Evolutionary conservation across 2,888 invertebrate species (phyloP).

Genomic region (Lithosia quadra): DNA sequence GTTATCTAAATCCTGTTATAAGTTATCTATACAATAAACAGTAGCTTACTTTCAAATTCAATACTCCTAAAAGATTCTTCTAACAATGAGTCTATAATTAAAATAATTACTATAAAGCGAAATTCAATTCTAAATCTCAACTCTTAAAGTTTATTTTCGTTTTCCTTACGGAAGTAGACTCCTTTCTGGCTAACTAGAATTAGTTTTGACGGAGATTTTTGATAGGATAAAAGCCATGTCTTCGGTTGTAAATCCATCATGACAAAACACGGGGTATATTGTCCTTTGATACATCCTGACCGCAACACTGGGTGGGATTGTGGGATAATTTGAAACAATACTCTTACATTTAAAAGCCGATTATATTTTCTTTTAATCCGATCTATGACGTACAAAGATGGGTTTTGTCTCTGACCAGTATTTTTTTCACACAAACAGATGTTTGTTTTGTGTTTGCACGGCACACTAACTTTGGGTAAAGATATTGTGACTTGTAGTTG

Average conservation of each 20-base stretch:
- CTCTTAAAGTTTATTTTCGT: slow-evolving; percentile 24
- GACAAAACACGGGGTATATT: slow-evolving; percentile 44
- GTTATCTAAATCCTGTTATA: slow-evolving; percentile 36
- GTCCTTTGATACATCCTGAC: slow-evolving; percentile 31
- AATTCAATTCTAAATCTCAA: background rate
- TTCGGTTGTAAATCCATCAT: slow-evolving; percentile 49
- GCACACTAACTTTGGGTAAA: slow-evolving; percentile 27
- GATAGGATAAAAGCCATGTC: slow-evolving; percentile 46
- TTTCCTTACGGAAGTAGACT: background rate
- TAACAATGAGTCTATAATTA: slow-evolving; percentile 28
- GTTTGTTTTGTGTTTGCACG: slow-evolving; percentile 48
- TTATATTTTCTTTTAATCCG: slow-evolving; percentile 70
- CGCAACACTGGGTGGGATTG: slow-evolving; percentile 66
- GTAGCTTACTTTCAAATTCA: slow-evolving; percentile 46
- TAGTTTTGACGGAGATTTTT: slow-evolving; percentile 31
- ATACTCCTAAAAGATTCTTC: slow-evolving; percentile 29
- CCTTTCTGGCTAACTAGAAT: slow-evolving; percentile 26
- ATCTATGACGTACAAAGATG: slow-evolving; percentile 64
- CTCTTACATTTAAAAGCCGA: slow-evolving; percentile 78
- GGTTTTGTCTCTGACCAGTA: slow-evolving; percentile 61
- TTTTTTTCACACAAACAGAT: slow-evolving; percentile 56
- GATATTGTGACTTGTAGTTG: slow-evolving; percentile 26
- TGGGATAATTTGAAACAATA: slow-evolving; percentile 68
- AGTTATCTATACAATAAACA: slow-evolving; percentile 35
- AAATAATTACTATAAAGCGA: slow-evolving; percentile 10